Base-by-base conservation (phyloP, 2,113 vertebrate genomes). In the Hyperopisus bebe region DNA sequence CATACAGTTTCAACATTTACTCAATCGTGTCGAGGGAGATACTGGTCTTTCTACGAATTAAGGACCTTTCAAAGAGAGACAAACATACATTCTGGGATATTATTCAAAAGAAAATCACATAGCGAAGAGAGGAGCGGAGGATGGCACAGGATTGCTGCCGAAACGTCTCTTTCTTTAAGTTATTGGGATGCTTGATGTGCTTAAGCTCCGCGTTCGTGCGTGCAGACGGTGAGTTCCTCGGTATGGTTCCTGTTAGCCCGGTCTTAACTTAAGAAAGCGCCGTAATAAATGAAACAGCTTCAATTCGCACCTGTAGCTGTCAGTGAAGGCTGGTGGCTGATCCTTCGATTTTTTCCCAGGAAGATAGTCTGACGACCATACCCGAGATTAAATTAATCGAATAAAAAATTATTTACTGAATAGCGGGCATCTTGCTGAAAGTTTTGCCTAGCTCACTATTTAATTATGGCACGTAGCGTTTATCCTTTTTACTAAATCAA, bases 121-220 rank as follows among this genome's bases (percentile, higher is more conserved):
- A 86, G 24, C 46, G 6, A 47, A 88, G 84, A 27, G 82, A 50
- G 83, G 86, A 70, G 66, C 90, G 90, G 87, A 95, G 93, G 90
- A 94, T 95, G 95, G 94, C 94, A 94, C 92, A 47, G 88, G 39
- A 74, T 58, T 89, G 80, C 90, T 83, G 51, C 46, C 88, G 55
- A 88, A 91, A 83, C 62, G 62, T 91, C 88, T 91, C 92, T 92
- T 93, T 94, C 39, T 92, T 93, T 46, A 90, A 93, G 92, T 90
- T 95, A 0, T 62, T 95, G 92, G 95, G 95, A 94, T 94, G 92
- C 91, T 88, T 95, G 90, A 86, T 92, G 91, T 95, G 94, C 93
- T 91, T 97, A 39, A 90, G 94, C 74, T 55, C 94, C 94, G 93
- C 93, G 50, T 95, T 92, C 51, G 86, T 31, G 62, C 91, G 88